Percentiles rank a stretch among this genome's conserved stretches.
These are phyloP conservation scores for Eupithecia pulchellata DNA, from an alignment of 2,888 invertebrate genomes.

Conservation along the genomic window DNA sequence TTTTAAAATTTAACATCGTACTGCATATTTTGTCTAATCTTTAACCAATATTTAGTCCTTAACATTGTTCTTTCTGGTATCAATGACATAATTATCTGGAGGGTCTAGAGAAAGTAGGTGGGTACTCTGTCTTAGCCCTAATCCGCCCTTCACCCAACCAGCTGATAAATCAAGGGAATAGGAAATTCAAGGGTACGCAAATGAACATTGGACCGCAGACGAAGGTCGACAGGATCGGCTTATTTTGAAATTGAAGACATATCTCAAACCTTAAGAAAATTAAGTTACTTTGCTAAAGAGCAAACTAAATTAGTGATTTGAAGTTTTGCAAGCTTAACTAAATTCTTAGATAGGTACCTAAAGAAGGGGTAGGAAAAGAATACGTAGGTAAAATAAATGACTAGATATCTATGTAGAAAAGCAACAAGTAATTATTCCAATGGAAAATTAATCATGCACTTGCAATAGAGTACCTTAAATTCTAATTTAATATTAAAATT, in stretches of 20 bases:
- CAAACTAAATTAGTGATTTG: neutral
- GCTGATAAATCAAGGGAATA: conserved; percentile 38
- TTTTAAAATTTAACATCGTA: no score
- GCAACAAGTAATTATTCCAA: no score
- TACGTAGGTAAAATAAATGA: no score
- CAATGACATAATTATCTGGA: neutral
- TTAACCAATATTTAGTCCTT: no score
- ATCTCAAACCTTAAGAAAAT: neutral
- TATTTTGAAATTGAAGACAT: neutral
- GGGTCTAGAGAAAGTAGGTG: neutral
- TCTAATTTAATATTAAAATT: no score
- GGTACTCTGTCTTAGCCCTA: neutral
- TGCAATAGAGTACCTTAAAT: no score
- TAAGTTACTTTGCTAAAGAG: neutral
- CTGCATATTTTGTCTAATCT: no score
- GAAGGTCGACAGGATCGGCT: conserved; percentile 34
- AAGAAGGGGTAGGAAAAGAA: neutral
- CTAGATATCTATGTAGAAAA: no score
- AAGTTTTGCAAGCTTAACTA: neutral
- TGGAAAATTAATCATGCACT: no score
- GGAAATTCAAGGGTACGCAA: conserved; percentile 29
- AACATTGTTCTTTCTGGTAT: neutral
- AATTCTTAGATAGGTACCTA: neutral
- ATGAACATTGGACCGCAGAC: conserved; percentile 29
- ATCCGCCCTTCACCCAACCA: conserved; percentile 24